Base-by-base conservation (phyloP, 2,113 vertebrate genomes). In the Echinops telfairi region DNA sequence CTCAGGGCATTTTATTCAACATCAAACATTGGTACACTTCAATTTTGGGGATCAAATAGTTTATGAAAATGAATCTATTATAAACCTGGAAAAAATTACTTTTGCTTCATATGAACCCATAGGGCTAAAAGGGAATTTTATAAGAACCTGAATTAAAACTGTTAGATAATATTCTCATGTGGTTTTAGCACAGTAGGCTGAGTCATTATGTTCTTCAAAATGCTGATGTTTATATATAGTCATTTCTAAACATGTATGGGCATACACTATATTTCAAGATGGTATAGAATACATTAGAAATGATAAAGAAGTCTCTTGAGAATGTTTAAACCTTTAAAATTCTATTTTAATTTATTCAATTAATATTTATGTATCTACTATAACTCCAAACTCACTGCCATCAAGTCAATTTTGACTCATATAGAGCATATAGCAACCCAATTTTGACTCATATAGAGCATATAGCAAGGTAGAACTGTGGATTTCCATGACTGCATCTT, bases 51-150 rank as follows among this genome's bases (percentile, higher is more conserved):
- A 93, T 53, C 60, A 92, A 93, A 83, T 25, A 16, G n/a, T 89
- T 36, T 58, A 58, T 93, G 76, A 89, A 92, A 95, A 81, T 85
- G 9, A 87, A 84, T 91, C 40, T 85, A 2, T 93, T 96, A 71
- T 86, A 86, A 95, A 88, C 15, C 20, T 91, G 90, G 75, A 60
- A 14, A 14, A 90, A 93, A 88, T 58, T 80, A 85, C 17, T 88
- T 90, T 79, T 88, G 16, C 27, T 57, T 89, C 12, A 4, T 60
- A 84, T 78, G 31, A 90, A 43, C 77, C 20, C 73, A 19, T 47
- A 85, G 47, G 16, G n/a, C 62, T 94, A 90, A 94, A 94, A 47
- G 16, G 10, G 47, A 77, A 10, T 60, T 92, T 94, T 68, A 82
- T 0, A 90, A 92, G 92, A 92, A 83, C 15, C 25, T n/a, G 1